These are phyloP conservation scores for Hylomyscus alleni DNA, from an alignment of 2,797 vertebrate species.

Conservation along the genomic window DNA sequence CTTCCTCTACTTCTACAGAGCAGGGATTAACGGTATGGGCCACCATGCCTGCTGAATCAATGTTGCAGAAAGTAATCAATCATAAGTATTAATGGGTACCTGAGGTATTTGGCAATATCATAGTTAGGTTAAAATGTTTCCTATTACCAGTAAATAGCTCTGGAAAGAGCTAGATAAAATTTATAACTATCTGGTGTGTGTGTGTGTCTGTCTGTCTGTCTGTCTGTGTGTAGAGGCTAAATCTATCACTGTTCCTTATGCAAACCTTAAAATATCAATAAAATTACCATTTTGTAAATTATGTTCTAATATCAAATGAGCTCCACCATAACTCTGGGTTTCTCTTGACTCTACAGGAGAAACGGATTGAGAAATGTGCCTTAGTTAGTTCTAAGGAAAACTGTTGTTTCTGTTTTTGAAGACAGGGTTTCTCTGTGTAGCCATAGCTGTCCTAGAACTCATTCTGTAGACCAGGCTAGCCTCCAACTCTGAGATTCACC, in stretches of 20 bases:
- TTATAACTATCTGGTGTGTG: neutral
- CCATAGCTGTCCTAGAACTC: neutral
- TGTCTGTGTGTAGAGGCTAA: neutral
- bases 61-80: conserved; percentile 49
- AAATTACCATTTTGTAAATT: conserved; percentile 34
- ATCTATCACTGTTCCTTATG: conserved; percentile 50
- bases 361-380: conserved; percentile 28
- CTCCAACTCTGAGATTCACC: neutral
- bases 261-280: conserved; percentile 56
- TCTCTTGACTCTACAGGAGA: neutral
- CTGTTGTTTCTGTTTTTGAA: neutral
- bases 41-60: neutral
- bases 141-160: neutral
- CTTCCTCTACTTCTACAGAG: neutral
- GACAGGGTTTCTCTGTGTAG: neutral
- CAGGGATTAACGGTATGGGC: neutral
- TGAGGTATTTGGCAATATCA: neutral
- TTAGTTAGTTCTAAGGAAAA: conserved; percentile 50
- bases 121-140: conserved; percentile 11
- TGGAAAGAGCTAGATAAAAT: conserved; percentile 53
- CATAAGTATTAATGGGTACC: conserved; percentile 16
- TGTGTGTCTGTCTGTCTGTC: neutral
- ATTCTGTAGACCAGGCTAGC: neutral
- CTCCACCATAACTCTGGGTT: neutral
- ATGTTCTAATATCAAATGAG: conserved; percentile 31